phyloP scores from a whole-genome alignment of 2,797 vertebrate genomes.

The Crenuchus spilurus region DNA sequence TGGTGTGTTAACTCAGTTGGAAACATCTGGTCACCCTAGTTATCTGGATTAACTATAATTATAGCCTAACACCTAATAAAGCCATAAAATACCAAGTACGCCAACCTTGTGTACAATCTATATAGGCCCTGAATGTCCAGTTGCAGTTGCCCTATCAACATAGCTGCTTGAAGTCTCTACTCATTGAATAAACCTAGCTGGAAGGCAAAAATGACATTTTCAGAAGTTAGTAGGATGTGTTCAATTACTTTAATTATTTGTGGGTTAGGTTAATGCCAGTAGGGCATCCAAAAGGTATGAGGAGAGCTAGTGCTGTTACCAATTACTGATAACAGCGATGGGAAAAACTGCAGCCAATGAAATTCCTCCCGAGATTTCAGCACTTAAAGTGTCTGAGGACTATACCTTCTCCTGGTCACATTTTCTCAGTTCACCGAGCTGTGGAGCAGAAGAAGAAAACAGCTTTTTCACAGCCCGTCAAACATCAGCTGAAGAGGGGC shows the following conservation, averaged over 20 bases:
- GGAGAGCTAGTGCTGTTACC: constrained; percentile 59
- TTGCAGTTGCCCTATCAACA: no score
- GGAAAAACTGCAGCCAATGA: neutral
- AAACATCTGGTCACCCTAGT: no score
- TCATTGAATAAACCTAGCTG: neutral
- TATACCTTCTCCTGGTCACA: constrained; percentile 76
- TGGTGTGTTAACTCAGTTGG: no score
- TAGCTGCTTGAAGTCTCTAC: no score
- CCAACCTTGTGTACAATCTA: no score
- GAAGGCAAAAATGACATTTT: neutral
- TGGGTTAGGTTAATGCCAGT: constrained; percentile 58
- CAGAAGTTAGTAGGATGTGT: constrained; percentile 62
- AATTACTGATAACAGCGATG: constrained; percentile 71
- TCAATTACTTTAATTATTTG: constrained; percentile 72
- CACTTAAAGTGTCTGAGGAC: constrained; percentile 56
- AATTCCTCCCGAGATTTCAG: constrained; percentile 41
- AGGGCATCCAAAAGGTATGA: neutral
- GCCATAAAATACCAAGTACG: no score
- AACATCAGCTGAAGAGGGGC: neutral
- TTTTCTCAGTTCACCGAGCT: constrained; percentile 70
- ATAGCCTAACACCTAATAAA: no score
- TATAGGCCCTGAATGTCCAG: no score
- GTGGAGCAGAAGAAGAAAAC: constrained; percentile 60
- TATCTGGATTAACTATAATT: no score
- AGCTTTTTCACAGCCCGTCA: constrained; percentile 14